Evolutionary conservation across 2,797 vertebrate genomes (phyloP), one percentile per base, ranked within the genome.

Genomic region (Limosa lapponica): DNA sequence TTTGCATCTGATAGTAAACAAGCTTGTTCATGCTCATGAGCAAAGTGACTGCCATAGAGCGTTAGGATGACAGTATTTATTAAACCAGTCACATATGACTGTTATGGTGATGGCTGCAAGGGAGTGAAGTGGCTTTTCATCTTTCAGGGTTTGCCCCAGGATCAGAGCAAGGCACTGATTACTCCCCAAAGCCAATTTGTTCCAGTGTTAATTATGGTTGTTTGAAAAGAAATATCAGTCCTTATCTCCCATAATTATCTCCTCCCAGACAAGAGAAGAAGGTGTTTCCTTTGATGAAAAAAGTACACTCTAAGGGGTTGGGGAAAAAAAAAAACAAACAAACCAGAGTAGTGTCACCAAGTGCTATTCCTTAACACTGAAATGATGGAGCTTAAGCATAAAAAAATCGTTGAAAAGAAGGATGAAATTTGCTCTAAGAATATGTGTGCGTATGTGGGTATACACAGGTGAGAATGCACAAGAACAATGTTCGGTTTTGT

Each of bases 401-500:
- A 70, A 71, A 71, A 39, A 10, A 15, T 4, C 2, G 4, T 11
- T 13, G n/a, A 49, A 54, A 73, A 34, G 5, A 82, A 54, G 43
- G 34, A 27, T n/a, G 73, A 51, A 44, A n/a, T 48, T 48, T 88
- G 30, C 13, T 78, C 11, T 44, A 18, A 59, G 30, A 13, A 36
- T 59, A 15, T 25, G 3, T 54, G 46, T 11, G 15, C 15, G 25
- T 13, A 8, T 16, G 22, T 73, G 51, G 8, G 36, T 49, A 43
- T 59, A 27, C 12, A 52, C 30, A 39, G 13, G 18, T 27, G 25
- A 19, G 93, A 51, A 57, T 7, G 7, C 20, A 16, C 17, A n/a
- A 6, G 30, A 61, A 16, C 1, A 0, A 10, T 2, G 6, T 1
- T 62, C 2, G 25, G 2, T 41, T 87, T 73, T 44, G 18, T 43